These are phyloP conservation scores for Sinotaia quadrata DNA, from an alignment of 2,888 invertebrate genomes.

Conservation along the genomic window DNA sequence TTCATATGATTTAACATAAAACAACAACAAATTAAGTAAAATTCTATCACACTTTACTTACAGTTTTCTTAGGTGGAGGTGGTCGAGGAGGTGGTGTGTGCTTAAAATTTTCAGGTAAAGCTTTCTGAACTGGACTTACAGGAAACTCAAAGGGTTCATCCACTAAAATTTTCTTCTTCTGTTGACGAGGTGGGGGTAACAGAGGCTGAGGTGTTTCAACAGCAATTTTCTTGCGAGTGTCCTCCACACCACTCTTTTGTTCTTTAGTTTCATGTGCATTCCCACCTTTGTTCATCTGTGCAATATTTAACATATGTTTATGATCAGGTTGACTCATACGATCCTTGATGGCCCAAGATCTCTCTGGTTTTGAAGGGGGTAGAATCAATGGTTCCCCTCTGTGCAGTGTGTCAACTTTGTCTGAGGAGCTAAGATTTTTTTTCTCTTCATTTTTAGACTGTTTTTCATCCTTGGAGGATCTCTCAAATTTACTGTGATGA, in stretches of 20 bases:
- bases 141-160: slow-evolving; percentile 45
- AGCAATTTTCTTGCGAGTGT: slow-evolving; percentile 11
- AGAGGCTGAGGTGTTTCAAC: not conserved
- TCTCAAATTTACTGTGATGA: not conserved
- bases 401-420: not conserved
- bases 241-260: not conserved
- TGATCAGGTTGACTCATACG: no score
- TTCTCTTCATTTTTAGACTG: not conserved
- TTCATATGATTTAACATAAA: no score
- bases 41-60: no score
- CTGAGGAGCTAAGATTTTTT: not conserved
- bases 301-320: no score
- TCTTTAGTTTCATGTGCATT: no score
- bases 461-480: not conserved
- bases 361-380: slow-evolving; percentile 8
- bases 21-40: no score
- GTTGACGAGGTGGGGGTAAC: slow-evolving; percentile 2
- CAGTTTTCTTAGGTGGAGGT: slow-evolving; percentile 37
- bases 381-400: no score
- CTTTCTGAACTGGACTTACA: not conserved
- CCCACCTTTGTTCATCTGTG: no score
- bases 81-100: slow-evolving; percentile 37
- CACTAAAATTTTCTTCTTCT: slow-evolving; percentile 45
- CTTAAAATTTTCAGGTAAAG: not conserved
- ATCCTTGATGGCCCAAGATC: not conserved